Evolutionary conservation across 2,113 vertebrate genomes (phyloP).

Genomic region (Semnopithecus entellus): DNA sequence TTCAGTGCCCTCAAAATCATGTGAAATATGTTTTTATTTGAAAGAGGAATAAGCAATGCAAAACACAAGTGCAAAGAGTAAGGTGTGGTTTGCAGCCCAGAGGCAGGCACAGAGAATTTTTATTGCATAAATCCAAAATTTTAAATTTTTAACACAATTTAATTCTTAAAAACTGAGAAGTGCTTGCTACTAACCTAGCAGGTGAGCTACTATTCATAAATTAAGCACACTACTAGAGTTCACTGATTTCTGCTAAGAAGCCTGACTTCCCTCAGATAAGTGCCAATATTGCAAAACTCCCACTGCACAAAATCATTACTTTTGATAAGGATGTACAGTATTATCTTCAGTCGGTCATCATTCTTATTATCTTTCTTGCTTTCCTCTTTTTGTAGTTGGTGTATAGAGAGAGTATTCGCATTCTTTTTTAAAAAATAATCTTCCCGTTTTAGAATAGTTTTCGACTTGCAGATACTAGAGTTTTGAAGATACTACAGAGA

Average conservation of each 20-base stretch:
- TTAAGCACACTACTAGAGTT: not conserved
- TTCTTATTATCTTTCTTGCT: not conserved
- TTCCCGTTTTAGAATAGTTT: not conserved
- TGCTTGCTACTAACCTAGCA: not conserved
- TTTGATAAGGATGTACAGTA: not conserved
- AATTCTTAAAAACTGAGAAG: not conserved
- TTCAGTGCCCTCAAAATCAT: not conserved
- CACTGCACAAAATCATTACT: not conserved
- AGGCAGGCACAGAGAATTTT: not conserved
- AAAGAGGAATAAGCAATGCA: not conserved
- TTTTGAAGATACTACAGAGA: not conserved
- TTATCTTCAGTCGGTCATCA: not conserved
- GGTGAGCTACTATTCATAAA: not conserved
- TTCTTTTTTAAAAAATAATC: not conserved
- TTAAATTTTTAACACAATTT: not conserved
- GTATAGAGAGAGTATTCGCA: not conserved
- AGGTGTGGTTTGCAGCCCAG: not conserved
- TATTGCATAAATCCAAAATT: not conserved
- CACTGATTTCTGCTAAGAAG: not conserved
- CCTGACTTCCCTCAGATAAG: not conserved
- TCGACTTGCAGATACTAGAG: not conserved
- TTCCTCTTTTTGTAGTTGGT: not conserved
- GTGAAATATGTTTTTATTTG: not conserved
- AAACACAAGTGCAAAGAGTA: not conserved
- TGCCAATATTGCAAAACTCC: not conserved